Percentiles rank a stretch among this genome's conserved stretches.
Evolutionary conservation across 2,888 invertebrate species (phyloP).

Genomic region (Rambutsinella grinnellia): DNA sequence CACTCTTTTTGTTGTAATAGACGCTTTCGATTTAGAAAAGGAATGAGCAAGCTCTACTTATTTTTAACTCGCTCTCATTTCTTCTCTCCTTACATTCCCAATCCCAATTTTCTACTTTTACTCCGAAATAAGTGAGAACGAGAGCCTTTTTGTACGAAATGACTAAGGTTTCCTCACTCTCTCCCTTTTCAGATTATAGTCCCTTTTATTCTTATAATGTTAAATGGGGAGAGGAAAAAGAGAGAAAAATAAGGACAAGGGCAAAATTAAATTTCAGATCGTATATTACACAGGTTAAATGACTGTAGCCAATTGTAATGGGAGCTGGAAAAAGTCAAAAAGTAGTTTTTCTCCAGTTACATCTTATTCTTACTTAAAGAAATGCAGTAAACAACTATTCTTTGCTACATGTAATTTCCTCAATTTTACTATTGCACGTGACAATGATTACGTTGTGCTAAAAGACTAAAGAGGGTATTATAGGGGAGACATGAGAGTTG

Average conservation of each 20-base stretch:
- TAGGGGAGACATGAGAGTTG: not conserved
- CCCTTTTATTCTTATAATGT: not conserved
- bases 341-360: too few species aligned
- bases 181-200: not conserved
- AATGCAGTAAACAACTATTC: constrained; percentile 19
- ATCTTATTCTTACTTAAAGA: too few species aligned
- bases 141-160: too few species aligned
- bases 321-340: not conserved
- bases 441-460: constrained; percentile 31
- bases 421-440: constrained; percentile 46
- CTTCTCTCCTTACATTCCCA: constrained; percentile 3
- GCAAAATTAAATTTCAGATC: constrained; percentile 53
- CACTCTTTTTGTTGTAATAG: too few species aligned
- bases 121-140: too few species aligned
- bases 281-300: constrained; percentile 49
- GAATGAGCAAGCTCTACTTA: not conserved
- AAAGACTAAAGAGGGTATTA: not conserved
- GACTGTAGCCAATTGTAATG: constrained; percentile 8
- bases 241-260: constrained; percentile 44
- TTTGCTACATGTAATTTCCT: constrained; percentile 16
- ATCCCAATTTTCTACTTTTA: not conserved
- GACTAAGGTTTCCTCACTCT: too few species aligned
- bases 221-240: not conserved
- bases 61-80: not conserved
- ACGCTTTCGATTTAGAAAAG: too few species aligned